These are phyloP conservation scores for Drosophila meridiana DNA, from an alignment of 2,888 invertebrate genomes.

Conservation along the genomic window DNA sequence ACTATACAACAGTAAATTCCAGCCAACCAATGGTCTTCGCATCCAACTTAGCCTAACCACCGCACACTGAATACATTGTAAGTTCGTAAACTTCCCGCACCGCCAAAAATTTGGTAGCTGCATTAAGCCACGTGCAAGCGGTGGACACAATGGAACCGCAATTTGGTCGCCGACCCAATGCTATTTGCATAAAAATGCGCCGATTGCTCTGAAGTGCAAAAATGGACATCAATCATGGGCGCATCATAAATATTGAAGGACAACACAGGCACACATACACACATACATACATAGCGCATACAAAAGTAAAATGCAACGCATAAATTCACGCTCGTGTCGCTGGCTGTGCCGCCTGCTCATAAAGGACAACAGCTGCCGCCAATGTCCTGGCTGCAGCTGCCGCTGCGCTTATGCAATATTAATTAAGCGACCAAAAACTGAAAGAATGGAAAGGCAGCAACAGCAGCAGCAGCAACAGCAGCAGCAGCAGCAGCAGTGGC, in stretches of 20 bases:
- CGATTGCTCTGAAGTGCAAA: constrained; percentile 35
- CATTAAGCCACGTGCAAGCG: constrained; percentile 25
- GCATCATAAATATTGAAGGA: constrained; percentile 49
- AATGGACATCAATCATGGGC: constrained; percentile 52
- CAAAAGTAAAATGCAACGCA: constrained; percentile 35
- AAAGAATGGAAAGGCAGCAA: constrained; percentile 25
- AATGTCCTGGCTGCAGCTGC: constrained; percentile 39
- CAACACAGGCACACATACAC: constrained; percentile 15
- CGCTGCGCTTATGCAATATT: constrained; percentile 73
- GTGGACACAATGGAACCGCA: constrained; percentile 37
- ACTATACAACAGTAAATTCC: not conserved
- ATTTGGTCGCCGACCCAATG: constrained; percentile 33
- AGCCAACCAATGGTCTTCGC: not conserved
- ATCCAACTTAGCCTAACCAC: not conserved
- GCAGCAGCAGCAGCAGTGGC: not conserved
- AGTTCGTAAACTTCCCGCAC: too few species aligned
- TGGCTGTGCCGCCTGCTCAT: constrained; percentile 29
- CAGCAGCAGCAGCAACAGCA: constrained; percentile 1
- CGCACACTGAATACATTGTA: not conserved
- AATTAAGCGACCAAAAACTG: constrained; percentile 63
- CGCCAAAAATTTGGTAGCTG: not conserved
- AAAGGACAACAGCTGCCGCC: constrained; percentile 55
- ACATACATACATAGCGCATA: not conserved
- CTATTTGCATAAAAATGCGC: constrained; percentile 55
- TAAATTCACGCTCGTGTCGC: constrained; percentile 34